Evolutionary conservation across 2,113 vertebrate genomes (phyloP).

Genomic region (Saccopteryx leptura): DNA sequence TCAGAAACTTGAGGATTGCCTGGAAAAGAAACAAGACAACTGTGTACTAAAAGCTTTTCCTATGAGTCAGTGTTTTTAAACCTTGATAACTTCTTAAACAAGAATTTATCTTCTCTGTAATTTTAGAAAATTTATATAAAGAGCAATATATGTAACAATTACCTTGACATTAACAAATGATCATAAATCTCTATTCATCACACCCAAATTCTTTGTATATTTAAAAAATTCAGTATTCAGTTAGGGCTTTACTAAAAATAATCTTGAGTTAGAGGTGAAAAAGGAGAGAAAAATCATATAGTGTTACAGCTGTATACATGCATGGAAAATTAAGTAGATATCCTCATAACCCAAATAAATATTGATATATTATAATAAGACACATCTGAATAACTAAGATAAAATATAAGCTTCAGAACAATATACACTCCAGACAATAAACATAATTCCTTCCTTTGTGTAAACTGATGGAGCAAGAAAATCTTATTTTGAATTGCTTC

Average conservation of each 20-base stretch:
- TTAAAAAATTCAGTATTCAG: constrained; percentile 3
- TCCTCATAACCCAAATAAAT: constrained; percentile 19
- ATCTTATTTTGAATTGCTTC: background rate
- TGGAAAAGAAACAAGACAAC: background rate
- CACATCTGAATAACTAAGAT: background rate
- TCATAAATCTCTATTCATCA: background rate
- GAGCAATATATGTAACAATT: background rate
- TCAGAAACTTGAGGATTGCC: background rate
- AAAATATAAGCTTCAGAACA: background rate
- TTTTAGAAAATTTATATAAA: background rate
- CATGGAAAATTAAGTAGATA: constrained; percentile 15
- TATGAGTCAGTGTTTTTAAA: background rate
- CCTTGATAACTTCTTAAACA: background rate
- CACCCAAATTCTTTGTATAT: background rate
- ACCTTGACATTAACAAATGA: background rate
- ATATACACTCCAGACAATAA: background rate
- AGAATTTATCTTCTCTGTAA: constrained; percentile 4
- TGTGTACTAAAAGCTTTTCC: background rate
- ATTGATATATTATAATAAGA: constrained; percentile 25
- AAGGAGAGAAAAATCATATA: constrained; percentile 14
- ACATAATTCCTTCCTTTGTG: background rate
- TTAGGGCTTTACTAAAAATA: background rate
- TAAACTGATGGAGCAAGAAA: background rate
- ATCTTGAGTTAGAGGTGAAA: background rate
- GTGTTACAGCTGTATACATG: background rate